Evolutionary conservation across 1,140 invertebrate genomes (phyloP), one percentile per base, ranked within the genome.

Genomic region (Tetranychus urticae): DNA sequence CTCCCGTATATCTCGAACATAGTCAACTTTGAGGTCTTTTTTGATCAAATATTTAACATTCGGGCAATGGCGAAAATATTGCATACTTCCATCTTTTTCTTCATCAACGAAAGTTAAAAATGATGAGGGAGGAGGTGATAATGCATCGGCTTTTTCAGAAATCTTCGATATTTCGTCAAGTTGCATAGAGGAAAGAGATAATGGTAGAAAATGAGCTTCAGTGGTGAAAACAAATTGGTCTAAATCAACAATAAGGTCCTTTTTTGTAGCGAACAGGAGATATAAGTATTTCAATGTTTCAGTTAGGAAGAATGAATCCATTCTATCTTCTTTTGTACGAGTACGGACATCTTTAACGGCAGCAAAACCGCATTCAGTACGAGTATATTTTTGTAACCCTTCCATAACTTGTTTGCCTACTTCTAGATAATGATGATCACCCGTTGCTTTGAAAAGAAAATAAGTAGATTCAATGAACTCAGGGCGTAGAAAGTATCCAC

Each of bases 391-490:
- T 71, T 97, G 87, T 7, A 97, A 74, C 65, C 86, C 87, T 66
- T 85, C 82, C n/a, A 98, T 73, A 2, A 93, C 86, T 59, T 83
- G 82, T 68, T 85, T 83, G 1, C 89, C 93, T 5, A 96, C 92
- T 68, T 89, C 81, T 55, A 97, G 75, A 72, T 98, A 98, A 73
- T 97, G 88, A 63, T 85, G 83, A 76, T 98, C 94, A 42, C 82
- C 82, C 2, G 93, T 98, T 1, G 92, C 92, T 70, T 77, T 73
- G 71, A 94, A 92, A 6, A 98, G 73, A 70, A 97, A 96, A 70
- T 97, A 98, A 0, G 93, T 97, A 0, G 90, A 96, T 74, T 98
- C 94, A 34, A 97, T 75, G 74, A 97, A 97, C 73, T 98, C 94
- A 7, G 94, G 94, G 58, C 94, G 78, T 2, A 98, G 74, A 7